These are phyloP conservation scores for Ypsolopha sequella DNA, from an alignment of 2,888 invertebrate genomes.

Conservation along the genomic window DNA sequence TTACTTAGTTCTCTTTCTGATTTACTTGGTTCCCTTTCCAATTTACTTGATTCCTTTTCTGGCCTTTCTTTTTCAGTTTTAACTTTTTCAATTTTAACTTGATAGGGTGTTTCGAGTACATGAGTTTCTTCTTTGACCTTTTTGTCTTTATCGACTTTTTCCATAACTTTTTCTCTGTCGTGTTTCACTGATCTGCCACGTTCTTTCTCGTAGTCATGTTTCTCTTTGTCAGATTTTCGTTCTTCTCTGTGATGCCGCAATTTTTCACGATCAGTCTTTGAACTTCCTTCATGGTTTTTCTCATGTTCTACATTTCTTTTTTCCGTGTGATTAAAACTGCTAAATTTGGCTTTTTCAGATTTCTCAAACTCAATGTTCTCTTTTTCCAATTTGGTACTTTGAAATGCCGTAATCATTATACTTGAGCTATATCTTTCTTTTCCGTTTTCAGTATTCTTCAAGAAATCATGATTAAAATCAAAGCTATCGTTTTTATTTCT, in stretches of 20 bases:
- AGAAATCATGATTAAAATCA: conserved; percentile 14
- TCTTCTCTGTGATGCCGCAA: conserved; percentile 35
- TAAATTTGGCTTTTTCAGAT: conserved; percentile 45
- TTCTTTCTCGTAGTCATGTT: conserved; percentile 29
- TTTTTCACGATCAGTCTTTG: conserved; percentile 52
- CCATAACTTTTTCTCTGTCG: conserved; percentile 39
- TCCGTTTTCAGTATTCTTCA: conserved; percentile 28
- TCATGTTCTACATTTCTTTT: conserved; percentile 35
- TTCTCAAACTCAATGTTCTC: conserved; percentile 60
- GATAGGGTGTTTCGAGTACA: conserved; percentile 21
- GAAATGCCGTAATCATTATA: conserved; percentile 21
- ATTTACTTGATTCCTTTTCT: not conserved
- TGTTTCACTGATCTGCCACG: conserved; percentile 25
- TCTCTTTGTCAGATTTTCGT: conserved; percentile 27
- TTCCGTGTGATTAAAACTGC: conserved; percentile 18
- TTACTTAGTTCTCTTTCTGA: conserved; percentile 36
- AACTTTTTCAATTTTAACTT: conserved; percentile 29
- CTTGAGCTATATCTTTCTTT: conserved; percentile 33
- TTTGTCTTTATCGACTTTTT: conserved; percentile 39
- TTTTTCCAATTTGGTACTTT: conserved; percentile 40
- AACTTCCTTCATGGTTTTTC: conserved; percentile 47
- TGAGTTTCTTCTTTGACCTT: conserved; percentile 25
- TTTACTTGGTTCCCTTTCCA: conserved; percentile 14
- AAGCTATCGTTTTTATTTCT: conserved; percentile 21
- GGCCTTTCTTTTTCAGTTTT: conserved; percentile 29